Base-by-base conservation (phyloP, 30 jellyfish, hydroid and myxozoan species). In the Phacellophora camtschatica region DNA sequence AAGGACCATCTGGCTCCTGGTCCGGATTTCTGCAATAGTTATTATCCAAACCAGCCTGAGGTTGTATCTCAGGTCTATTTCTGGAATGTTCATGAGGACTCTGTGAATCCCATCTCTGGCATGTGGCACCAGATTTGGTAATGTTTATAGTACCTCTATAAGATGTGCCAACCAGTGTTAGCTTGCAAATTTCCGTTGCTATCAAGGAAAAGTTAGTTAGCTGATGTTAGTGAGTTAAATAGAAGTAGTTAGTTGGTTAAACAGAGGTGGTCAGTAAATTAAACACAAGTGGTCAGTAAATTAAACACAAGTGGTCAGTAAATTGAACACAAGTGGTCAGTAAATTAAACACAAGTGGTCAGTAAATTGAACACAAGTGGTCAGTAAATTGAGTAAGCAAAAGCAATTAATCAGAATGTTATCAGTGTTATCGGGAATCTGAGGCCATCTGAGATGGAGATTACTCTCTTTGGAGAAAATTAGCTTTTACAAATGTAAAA, bases 11-110 rank as follows among this genome's bases (percentile, higher is more conserved):
- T 20, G 91, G 91, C 71, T 80, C 91, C 83, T 31, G 54, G 91
- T 80, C 91, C 74, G 91, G 91, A 35, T 80, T 80, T 34, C 91
- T 80, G 77, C 91, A 80, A 53, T 80, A 80, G 67, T 80, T 80
- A 62, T 80, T 35, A 19, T 29, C 91, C 84, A 80, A 69, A 33
- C 77, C 72, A 50, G 83, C 56, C 20, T 9, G 33, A 16, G 81
- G 91, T 10, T 37, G 15, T 11, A 43, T 61, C 66, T 80, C 77
- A 28, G 91, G 91, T 37, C 31, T 62, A 55, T 80, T 80, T 15
- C 8, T 4, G 6, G 23, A 0, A 77, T 80, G 91, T 36, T 31
- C 36, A 33, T 80, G 91, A 15, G 91, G 91, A 41, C 53, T 54
- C 84, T 80, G 91, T 12, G 79, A 20, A 43, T 71, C 81, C 91